Evolutionary conservation across 2,113 vertebrate genomes (phyloP).

Genomic region (Atherinomorus stipes): DNA sequence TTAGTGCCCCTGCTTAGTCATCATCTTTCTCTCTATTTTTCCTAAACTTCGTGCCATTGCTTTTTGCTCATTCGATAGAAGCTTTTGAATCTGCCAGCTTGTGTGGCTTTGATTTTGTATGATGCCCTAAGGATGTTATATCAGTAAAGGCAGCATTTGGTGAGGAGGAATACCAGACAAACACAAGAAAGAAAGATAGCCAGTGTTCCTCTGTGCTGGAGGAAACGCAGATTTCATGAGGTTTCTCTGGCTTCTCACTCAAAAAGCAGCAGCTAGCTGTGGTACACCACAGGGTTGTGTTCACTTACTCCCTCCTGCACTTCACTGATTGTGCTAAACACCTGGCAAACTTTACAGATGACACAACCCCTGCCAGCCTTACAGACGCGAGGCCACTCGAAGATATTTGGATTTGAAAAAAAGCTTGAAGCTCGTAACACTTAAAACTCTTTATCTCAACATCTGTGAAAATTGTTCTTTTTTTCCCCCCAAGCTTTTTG

Average conservation of each 20-base stretch:
- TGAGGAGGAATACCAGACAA: slow-evolving; percentile 1
- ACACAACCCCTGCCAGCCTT: slow-evolving; percentile 8
- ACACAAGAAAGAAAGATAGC: not conserved
- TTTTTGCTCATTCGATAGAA: slow-evolving; percentile 23
- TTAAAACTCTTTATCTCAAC: slow-evolving; percentile 15
- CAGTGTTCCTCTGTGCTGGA: slow-evolving; percentile 2
- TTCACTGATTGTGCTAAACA: slow-evolving; percentile 1
- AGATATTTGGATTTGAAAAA: not conserved
- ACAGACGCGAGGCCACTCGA: slow-evolving; percentile 6
- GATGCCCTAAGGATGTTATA: slow-evolving; percentile 29
- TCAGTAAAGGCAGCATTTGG: slow-evolving; percentile 30
- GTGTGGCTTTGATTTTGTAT: slow-evolving; percentile 23
- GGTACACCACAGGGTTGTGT: slow-evolving; percentile 17
- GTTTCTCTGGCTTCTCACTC: slow-evolving; percentile 9
- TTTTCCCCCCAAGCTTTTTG: no score
- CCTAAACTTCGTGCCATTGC: slow-evolving; percentile 29
- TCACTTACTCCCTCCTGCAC: not conserved
- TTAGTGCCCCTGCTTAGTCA: slow-evolving; percentile 18
- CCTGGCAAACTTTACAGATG: slow-evolving; percentile 18
- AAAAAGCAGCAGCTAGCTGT: slow-evolving; percentile 21
- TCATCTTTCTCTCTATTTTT: slow-evolving; percentile 4
- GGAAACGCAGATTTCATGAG: slow-evolving; percentile 27
- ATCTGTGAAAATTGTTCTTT: not conserved
- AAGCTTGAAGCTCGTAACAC: not conserved
- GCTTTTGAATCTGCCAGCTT: slow-evolving; percentile 21